Conservation (phyloP, 2,797 vertebrate species). For the Eurystomus glaucurus region DNA sequence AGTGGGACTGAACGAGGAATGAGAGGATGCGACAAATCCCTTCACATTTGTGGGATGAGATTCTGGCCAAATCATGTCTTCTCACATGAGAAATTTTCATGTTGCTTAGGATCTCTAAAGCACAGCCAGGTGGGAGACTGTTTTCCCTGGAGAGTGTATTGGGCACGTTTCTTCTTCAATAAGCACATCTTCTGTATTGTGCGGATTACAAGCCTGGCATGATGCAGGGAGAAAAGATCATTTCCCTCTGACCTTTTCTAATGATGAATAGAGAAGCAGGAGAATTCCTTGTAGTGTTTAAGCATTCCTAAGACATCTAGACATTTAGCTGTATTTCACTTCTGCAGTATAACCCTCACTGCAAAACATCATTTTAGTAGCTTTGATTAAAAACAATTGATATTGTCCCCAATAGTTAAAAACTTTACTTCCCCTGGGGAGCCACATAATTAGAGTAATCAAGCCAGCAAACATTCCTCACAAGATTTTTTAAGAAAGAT, state of each 20-base stretch:
- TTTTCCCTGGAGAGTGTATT: background rate
- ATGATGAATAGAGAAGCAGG: background rate
- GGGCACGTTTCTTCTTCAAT: background rate
- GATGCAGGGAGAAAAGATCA: background rate
- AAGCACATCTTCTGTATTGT: background rate
- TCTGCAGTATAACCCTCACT: background rate
- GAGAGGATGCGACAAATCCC: background rate
- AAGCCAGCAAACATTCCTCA: constrained; percentile 5
- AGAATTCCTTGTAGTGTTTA: background rate
- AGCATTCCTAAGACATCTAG: background rate
- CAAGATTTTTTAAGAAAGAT: background rate
- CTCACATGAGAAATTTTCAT: background rate
- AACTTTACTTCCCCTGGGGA: background rate
- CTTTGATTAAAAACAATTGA: constrained; percentile 32
- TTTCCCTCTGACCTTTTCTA: constrained; percentile 20
- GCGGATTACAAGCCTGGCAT: background rate
- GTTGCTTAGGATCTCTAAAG: background rate
- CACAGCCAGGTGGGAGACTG: background rate
- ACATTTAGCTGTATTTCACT: background rate
- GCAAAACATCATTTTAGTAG: background rate
- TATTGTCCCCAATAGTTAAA: constrained; percentile 21
- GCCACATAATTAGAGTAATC: constrained; percentile 9
- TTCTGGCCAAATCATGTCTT: constrained; percentile 1
- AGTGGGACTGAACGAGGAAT: background rate
- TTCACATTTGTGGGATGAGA: background rate